Percentiles rank a stretch among this genome's conserved stretches.
Conservation (phyloP, 92 coral and sea anemone genomes). For the Umimayanthus kanabou region DNA sequence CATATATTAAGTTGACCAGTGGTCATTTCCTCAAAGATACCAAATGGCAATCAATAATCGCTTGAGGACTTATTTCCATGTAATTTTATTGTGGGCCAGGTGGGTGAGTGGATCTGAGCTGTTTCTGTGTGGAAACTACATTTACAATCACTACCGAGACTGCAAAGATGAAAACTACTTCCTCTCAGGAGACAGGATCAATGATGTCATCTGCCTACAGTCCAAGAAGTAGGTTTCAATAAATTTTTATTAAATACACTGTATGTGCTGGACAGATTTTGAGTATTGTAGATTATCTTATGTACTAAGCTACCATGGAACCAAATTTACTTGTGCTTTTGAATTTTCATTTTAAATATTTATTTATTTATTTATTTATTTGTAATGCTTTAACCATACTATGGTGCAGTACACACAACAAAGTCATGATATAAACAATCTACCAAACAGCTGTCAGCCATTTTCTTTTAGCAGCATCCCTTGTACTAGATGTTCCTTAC, state of each 20-base stretch:
- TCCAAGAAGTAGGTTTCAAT: conserved; percentile 66
- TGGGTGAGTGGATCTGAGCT: conserved; percentile 93
- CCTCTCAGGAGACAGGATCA: conserved; percentile 95
- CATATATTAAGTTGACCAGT: neutral
- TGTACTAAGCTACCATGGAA: too few species aligned
- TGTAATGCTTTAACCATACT: too few species aligned
- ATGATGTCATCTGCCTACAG: conserved; percentile 86
- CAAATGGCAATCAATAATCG: too few species aligned
- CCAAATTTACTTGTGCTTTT: too few species aligned
- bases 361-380: too few species aligned
- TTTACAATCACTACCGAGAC: conserved; percentile 95
- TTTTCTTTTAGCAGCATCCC: too few species aligned
- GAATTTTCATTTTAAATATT: too few species aligned
- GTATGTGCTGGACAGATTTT: too few species aligned
- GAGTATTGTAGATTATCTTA: neutral
- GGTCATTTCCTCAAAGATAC: neutral
- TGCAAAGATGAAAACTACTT: conserved; percentile 97
- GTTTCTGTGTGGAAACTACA: conserved; percentile 96
- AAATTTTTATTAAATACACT: neutral
- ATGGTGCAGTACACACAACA: too few species aligned
- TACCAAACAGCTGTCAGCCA: too few species aligned
- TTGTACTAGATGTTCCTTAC: too few species aligned
- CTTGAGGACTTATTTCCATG: neutral
- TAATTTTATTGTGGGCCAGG: conserved; percentile 47
- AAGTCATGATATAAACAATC: too few species aligned